Evolutionary conservation across 2,888 invertebrate genomes (phyloP), one percentile per base, ranked within the genome.

Genomic region (Macrosoma leucophasiata): DNA sequence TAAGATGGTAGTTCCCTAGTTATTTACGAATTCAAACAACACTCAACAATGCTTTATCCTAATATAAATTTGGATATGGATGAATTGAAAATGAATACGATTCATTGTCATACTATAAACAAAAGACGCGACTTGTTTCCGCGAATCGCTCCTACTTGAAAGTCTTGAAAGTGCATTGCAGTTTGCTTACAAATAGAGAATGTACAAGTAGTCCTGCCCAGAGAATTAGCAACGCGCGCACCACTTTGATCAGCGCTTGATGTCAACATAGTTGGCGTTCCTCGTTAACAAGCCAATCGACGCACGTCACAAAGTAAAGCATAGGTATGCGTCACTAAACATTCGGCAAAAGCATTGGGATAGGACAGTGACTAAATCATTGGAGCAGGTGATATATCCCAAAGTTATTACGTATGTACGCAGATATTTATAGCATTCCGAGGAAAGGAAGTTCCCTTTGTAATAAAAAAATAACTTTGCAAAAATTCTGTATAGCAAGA

Each of bases 251-350:
- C 82, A 75, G 35, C 36, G 28, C 38, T 48, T 50, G 54, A 57
- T 70, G 79, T 76, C 81, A 70, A 68, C 74, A 79, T 79, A 43
- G 40, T 64, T 46, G 26, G 63, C 78, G 63, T 47, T 54, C 54
- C 76, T 73, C 70, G 64, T 74, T 81, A 81, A 79, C 72, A 74
- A 79, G 70, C 65, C 70, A 59, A 65, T 71, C 60, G 69, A 62
- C 62, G 47, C 37, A 51, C 60, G 64, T 63, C 66, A 60, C 58
- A 33, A 43, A 37, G 44, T 43, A 27, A 17, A 18, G 38, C 39
- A 40, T 48, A 48, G 44, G 42, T 43, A 36, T 36, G 36, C 37
- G 31, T 38, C 41, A 39, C 28, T n/a, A n/a, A n/a, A n/a, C n/a
- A n/a, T n/a, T n/a, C n/a, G n/a, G n/a, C n/a, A n/a, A n/a, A n/a